These are phyloP conservation scores for Scaptomyza flava DNA, from an alignment of 2,888 invertebrate genomes.

Conservation along the genomic window DNA sequence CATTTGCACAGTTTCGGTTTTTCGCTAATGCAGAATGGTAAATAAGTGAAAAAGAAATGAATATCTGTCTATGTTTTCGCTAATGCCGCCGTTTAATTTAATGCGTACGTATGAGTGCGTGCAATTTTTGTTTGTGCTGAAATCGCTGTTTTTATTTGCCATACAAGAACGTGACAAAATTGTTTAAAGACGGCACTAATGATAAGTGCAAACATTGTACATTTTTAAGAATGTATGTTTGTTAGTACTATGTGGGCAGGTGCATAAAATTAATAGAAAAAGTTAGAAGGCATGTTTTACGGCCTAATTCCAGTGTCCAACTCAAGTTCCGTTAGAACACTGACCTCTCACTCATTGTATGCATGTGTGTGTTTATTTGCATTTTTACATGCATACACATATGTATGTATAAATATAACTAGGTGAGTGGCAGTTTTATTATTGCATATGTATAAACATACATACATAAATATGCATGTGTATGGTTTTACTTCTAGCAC, in stretches of 20 bases:
- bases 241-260: slow-evolving; percentile 6
- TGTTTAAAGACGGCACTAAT: slow-evolving; percentile 44
- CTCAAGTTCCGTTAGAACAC: slow-evolving; percentile 20
- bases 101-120: slow-evolving; percentile 51
- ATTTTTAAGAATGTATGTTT: slow-evolving; percentile 6
- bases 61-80: slow-evolving; percentile 63
- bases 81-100: slow-evolving; percentile 30
- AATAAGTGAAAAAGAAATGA: slow-evolving; percentile 52
- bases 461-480: not conserved
- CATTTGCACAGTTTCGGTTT: slow-evolving; percentile 42
- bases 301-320: slow-evolving; percentile 21
- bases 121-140: slow-evolving; percentile 51
- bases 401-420: not conserved
- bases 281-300: slow-evolving; percentile 31
- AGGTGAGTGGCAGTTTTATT: not conserved
- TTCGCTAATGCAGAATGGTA: slow-evolving; percentile 60
- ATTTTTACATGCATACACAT: not conserved
- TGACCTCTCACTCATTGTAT: slow-evolving; percentile 5
- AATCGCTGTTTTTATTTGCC: slow-evolving; percentile 28
- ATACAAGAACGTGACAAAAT: slow-evolving; percentile 67
- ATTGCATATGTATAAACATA: not conserved
- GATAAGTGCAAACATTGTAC: slow-evolving; percentile 22
- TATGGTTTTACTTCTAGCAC: slow-evolving; percentile 30
- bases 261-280: slow-evolving; percentile 49
- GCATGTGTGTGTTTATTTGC: not conserved